These are phyloP conservation scores for Pristionchus mayeri DNA, from an alignment of 2,888 invertebrate genomes.

Conservation along the genomic window DNA sequence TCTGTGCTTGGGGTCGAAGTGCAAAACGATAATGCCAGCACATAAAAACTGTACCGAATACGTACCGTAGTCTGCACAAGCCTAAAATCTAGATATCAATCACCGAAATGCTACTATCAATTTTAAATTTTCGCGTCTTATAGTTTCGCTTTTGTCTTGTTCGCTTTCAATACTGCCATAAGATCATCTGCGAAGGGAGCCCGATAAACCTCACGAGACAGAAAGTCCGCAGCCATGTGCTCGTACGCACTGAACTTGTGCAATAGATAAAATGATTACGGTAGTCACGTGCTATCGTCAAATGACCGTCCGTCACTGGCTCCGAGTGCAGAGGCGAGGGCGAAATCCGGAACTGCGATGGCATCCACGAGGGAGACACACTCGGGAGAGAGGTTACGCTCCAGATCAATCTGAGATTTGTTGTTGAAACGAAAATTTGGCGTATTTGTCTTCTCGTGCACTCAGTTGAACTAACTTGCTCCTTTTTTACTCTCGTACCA, in stretches of 20 bases:
- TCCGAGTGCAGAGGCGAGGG: slow-evolving; percentile 89
- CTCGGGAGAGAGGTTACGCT: slow-evolving; percentile 84
- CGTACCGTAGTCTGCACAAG: too few species aligned
- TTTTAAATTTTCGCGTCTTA: too few species aligned
- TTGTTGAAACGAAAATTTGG: background rate
- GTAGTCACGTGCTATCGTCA: background rate
- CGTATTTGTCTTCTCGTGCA: background rate
- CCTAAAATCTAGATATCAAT: too few species aligned
- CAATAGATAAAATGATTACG: background rate
- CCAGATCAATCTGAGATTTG: slow-evolving; percentile 42
- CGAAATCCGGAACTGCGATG: slow-evolving; percentile 90
- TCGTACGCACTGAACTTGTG: slow-evolving; percentile 59
- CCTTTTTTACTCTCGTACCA: slow-evolving; percentile 79
- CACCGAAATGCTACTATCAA: too few species aligned
- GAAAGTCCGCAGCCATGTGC: slow-evolving; percentile 61
- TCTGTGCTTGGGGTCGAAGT: too few species aligned
- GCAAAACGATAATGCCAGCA: too few species aligned
- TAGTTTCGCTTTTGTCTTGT: background rate
- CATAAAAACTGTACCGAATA: too few species aligned
- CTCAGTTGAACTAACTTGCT: slow-evolving; percentile 2
- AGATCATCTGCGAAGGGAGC: slow-evolving; percentile 39
- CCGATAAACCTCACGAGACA: slow-evolving; percentile 51
- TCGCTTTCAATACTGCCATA: background rate
- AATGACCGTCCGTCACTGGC: slow-evolving; percentile 83
- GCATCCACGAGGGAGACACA: slow-evolving; percentile 87